Evolutionary conservation across 2,797 vertebrate genomes (phyloP).

Genomic region (Petrocephalus schoutedeni): DNA sequence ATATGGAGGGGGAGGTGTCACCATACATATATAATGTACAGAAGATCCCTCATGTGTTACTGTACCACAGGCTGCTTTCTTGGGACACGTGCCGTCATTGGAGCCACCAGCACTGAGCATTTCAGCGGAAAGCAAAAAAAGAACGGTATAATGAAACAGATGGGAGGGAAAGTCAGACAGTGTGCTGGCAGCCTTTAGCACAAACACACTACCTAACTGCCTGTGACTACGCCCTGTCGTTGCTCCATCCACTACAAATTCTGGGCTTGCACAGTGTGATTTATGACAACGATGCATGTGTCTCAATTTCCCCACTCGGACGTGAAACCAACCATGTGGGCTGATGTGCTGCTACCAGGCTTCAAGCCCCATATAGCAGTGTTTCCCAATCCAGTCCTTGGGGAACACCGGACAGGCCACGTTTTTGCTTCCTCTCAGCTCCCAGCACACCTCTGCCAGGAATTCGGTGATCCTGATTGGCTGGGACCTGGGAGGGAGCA

Average conservation of each 20-base stretch:
- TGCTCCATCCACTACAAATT: background rate
- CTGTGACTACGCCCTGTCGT: conserved; percentile 12
- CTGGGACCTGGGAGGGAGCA: too few relatives aligned
- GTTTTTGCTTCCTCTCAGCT: too few relatives aligned
- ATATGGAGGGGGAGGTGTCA: background rate
- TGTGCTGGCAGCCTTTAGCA: background rate
- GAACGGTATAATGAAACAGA: background rate
- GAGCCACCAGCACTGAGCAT: background rate
- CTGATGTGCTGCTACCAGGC: background rate
- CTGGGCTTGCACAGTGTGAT: background rate
- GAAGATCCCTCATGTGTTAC: background rate
- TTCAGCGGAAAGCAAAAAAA: background rate
- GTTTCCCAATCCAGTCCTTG: too few relatives aligned
- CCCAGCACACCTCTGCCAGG: too few relatives aligned
- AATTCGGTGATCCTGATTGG: too few relatives aligned
- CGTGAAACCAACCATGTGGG: background rate
- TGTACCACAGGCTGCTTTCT: background rate
- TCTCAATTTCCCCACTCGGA: background rate
- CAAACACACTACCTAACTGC: conserved; percentile 8
- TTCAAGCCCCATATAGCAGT: background rate
- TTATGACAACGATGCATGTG: background rate
- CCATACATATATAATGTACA: background rate
- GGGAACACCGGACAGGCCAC: too few relatives aligned
- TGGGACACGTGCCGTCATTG: background rate
- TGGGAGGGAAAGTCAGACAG: background rate